phyloP scores from a whole-genome alignment of 2,797 vertebrate genomes.

The Pachyuromys duprasi region DNA sequence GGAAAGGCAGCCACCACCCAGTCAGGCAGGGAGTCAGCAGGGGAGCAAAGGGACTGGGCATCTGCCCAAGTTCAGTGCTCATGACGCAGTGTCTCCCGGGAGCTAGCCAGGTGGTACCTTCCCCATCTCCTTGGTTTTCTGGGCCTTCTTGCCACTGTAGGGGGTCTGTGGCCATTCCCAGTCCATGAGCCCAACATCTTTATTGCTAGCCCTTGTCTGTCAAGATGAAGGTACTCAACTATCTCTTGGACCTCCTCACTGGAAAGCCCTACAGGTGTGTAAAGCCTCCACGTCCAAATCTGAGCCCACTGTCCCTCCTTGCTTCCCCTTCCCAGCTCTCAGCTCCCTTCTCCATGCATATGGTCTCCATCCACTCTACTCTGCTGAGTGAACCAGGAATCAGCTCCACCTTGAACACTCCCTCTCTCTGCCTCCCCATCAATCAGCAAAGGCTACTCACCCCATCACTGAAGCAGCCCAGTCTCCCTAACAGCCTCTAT shows the following conservation, averaged over 20 bases:
- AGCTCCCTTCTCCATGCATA: background rate
- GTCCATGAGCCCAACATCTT: background rate
- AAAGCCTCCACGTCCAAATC: no score
- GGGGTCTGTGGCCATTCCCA: background rate
- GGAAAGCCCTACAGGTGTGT: background rate
- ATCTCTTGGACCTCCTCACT: background rate
- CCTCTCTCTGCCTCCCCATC: background rate
- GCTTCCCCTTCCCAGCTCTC: background rate
- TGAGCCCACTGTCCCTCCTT: background rate
- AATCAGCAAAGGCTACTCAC: background rate
- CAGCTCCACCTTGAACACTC: no score
- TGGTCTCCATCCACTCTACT: background rate
- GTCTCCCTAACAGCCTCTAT: background rate
- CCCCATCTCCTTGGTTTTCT: no score
- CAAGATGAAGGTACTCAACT: background rate
- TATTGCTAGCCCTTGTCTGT: background rate
- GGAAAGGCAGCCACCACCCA: background rate
- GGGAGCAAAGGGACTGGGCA: background rate
- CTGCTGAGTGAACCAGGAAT: background rate
- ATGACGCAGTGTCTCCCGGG: background rate
- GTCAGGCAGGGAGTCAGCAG: background rate
- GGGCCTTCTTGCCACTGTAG: background rate
- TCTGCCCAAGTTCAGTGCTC: background rate
- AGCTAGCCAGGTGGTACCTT: background rate
- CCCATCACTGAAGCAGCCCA: background rate